Percentiles rank a stretch among this genome's conserved stretches.
phyloP scores from a whole-genome alignment of 2,113 vertebrate species.

The Corythaixoides concolor region DNA sequence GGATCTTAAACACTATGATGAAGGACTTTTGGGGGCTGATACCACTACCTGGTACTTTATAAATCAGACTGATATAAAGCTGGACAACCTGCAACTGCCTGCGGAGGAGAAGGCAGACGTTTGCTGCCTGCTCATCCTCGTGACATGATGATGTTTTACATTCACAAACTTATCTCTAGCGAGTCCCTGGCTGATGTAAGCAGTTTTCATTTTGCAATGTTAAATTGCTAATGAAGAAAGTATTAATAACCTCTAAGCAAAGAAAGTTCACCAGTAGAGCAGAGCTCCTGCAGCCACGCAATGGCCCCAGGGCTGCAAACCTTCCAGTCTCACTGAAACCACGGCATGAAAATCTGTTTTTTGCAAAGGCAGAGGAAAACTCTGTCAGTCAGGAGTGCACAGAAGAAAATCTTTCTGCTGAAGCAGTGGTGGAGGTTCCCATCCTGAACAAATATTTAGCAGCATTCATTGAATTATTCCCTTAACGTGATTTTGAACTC shows the following conservation, averaged over 20 bases:
- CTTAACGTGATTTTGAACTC: neutral
- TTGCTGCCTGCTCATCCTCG: neutral
- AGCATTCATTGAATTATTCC: neutral
- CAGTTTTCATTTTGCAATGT: neutral
- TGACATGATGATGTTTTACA: neutral
- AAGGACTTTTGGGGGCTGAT: neutral
- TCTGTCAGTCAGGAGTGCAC: neutral
- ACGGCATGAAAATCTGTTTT: neutral
- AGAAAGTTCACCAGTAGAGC: neutral
- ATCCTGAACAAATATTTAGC: conserved; percentile 2
- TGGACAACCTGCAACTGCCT: neutral
- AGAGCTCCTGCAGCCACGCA: neutral
- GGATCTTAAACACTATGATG: neutral
- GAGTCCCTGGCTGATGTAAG: neutral
- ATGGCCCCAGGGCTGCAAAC: neutral
- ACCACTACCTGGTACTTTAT: neutral
- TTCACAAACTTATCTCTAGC: neutral
- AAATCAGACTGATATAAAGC: neutral
- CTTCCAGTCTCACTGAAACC: neutral
- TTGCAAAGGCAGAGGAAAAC: neutral
- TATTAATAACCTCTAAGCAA: conserved; percentile 13
- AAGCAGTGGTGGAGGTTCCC: neutral
- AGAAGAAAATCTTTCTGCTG: neutral
- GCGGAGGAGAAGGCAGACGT: neutral
- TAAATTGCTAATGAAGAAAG: conserved; percentile 23